Evolutionary conservation across 2,797 vertebrate species (phyloP), one percentile per base, ranked within the genome.

Genomic region (Acanthiza pusilla): DNA sequence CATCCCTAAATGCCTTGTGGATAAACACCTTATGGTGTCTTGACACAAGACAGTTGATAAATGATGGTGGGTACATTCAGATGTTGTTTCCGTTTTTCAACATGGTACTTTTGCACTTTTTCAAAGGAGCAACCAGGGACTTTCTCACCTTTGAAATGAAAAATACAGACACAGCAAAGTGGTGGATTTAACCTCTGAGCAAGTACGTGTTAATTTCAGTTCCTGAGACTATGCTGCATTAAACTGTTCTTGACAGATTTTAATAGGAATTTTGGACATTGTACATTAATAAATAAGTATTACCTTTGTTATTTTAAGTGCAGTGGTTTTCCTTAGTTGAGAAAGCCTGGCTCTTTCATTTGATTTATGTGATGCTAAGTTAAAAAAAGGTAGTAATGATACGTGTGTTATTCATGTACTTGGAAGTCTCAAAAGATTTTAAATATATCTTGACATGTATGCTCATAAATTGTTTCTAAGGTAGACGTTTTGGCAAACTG

Each of bases 311-410:
- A 89, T 95, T 96, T 83, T 96, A 96, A 96, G 57, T 88, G 62
- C 65, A 91, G 86, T 84, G 89, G 85, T 95, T 97, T 97, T 93
- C 94, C 89, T 95, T 74, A 86, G 58, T 32, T 93, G 77, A 94
- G 94, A 89, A 82, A 92, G 19, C 57, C 77, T 91, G 83, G 80
- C 8, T 4, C 60, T 84, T 34, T 94, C 19, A 20, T 62, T 94
- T 96, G 93, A 96, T 97, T 97, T 96, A 97, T 95, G 61, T 47
- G 62, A 95, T 95, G 79, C 21, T 79, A 67, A 76, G 83, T 88
- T 94, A 75, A 94, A 88, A 89, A 94, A 96, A 79, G 67, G 79
- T 91, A 93, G 75, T 89, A 95, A 94, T 85, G 93, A 87, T 96
- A 92, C 2, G 38, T 91, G 67, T 89, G 91, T 75, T 96, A 92